Percentiles rank a stretch among this genome's conserved stretches.
Evolutionary conservation across 2,113 vertebrate genomes (phyloP).

Genomic region (Terrapene triunguis): DNA sequence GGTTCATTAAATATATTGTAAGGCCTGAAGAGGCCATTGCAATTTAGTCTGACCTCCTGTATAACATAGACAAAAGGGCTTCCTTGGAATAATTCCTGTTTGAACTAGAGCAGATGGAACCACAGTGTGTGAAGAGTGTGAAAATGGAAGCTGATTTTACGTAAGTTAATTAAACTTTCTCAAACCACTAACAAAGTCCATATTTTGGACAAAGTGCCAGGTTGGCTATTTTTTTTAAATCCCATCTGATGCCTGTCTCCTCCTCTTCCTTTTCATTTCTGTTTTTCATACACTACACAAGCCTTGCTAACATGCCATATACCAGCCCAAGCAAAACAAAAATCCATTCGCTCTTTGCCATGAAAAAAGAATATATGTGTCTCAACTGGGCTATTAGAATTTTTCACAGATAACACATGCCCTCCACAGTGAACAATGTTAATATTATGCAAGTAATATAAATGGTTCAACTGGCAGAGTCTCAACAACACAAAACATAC

Average conservation of each 20-base stretch:
- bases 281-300: rapidly evolving
- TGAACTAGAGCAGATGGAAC: neutral
- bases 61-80: no score
- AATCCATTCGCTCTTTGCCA: neutral
- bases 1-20: no score
- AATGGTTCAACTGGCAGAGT: neutral
- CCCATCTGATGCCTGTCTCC: no score
- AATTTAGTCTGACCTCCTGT: no score
- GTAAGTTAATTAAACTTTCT: neutral
- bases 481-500: neutral
- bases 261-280: neutral
- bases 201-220: neutral
- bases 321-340: neutral
- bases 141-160: neutral
- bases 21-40: no score
- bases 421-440: neutral
- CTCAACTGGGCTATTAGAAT: neutral
- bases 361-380: no score
- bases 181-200: neutral
- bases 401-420: neutral
- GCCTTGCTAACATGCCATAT: neutral
- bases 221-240: no score
- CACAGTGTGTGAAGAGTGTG: neutral
- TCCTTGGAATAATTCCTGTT: no score
- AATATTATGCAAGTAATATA: neutral